Base-by-base conservation (phyloP, 2,888 invertebrate species). In the Acrobasis repandana region DNA sequence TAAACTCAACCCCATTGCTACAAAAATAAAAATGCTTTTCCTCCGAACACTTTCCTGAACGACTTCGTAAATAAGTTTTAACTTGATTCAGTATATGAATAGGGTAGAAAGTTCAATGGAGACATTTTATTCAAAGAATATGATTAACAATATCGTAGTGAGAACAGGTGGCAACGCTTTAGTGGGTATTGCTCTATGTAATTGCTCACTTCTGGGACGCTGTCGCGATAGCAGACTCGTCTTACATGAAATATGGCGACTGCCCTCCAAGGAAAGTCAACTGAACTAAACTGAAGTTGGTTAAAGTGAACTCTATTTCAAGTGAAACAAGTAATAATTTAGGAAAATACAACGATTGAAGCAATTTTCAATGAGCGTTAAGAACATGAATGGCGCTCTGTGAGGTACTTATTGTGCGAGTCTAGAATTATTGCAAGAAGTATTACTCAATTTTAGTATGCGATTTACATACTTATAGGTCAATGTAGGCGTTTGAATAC, bases 141-240 rank as follows among this genome's bases (percentile, higher is more conserved):
- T 83, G 81, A 82, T 83, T 80, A 85, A 85, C 80, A 81, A 78
- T 84, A 84, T 82, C 67, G 69, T 68, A 75, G 80, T 78, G 81
- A 83, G 80, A 87, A 87, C 88, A 90, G 88, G 88, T 89, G 88
- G 86, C 81, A 80, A 78, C 71, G 79, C 78, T 81, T 80, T 79
- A 81, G 82, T 83, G 73, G 79, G 82, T 80, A 85, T 83, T 80
- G 81, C 82, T 86, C 77, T 72, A 77, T 83, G 87, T 89, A 86
- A 89, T 88, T 87, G 87, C 83, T 85, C 76, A 85, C 83, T 83
- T 79, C 79, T 77, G 79, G 69, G 77, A 78, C 75, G 74, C 69
- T 78, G 81, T 79, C 79, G 71, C 74, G 86, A 87, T 85, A 83
- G 75, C 75, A 77, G 77, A 74, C 73, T 77, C 74, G 74, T 79